Percentiles rank a stretch among this genome's conserved stretches.
Conservation (phyloP, 2,797 vertebrate species). For the Pyrocephalus nanus region DNA sequence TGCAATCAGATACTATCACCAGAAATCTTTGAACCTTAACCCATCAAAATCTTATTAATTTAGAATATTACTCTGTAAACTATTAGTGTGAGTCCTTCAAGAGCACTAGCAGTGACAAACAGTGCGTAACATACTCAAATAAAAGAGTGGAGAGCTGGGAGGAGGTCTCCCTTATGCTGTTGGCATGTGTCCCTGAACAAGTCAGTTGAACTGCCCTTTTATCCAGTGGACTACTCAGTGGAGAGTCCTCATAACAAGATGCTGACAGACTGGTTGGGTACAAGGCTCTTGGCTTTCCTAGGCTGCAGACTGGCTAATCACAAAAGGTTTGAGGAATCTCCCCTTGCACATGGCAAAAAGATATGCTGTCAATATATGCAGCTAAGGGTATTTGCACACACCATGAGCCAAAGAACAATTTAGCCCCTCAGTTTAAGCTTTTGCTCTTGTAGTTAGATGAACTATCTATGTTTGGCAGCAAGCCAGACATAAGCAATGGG, state of each 20-base stretch:
- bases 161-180: background rate
- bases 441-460: background rate
- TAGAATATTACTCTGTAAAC: background rate
- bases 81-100: background rate
- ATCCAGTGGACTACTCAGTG: background rate
- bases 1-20: background rate
- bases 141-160: background rate
- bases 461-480: background rate
- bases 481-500: background rate
- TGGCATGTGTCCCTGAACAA: background rate
- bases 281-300: background rate
- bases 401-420: background rate
- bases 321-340: background rate
- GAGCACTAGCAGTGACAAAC: rapidly evolving
- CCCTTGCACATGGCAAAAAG: background rate
- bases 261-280: background rate
- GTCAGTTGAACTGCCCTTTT: rapidly evolving
- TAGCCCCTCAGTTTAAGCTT: background rate
- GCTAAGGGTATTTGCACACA: background rate
- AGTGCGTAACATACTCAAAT: background rate
- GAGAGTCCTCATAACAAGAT: background rate
- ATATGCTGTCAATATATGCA: background rate
- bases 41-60: background rate
- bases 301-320: background rate
- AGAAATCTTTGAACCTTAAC: rapidly evolving